Evolutionary conservation across 2,797 vertebrate genomes (phyloP).

Genomic region (Pipistrellus nathusii): DNA sequence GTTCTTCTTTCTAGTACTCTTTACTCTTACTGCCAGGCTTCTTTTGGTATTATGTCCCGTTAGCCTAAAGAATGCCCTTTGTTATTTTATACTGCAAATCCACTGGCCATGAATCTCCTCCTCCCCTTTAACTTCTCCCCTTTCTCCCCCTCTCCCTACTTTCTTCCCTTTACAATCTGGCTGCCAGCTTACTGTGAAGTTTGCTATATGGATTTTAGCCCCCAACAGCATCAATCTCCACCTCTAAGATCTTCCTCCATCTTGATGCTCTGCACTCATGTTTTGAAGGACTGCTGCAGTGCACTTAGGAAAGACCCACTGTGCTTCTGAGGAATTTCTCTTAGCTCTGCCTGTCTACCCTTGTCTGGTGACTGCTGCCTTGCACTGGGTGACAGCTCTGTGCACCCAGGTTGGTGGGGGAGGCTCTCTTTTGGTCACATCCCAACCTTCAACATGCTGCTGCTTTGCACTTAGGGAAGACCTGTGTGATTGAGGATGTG

Average conservation of each 20-base stretch:
- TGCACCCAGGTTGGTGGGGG: background rate
- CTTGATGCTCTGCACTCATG: background rate
- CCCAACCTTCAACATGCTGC: background rate
- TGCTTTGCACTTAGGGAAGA: background rate
- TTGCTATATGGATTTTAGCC: background rate
- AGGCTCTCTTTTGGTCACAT: background rate
- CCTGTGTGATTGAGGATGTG: background rate
- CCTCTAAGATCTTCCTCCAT: background rate
- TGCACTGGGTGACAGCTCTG: background rate
- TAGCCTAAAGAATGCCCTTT: conserved; percentile 24
- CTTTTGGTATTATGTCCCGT: background rate
- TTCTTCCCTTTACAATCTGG: background rate
- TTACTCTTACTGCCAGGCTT: background rate
- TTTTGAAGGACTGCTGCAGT: background rate
- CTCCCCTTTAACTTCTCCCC: background rate
- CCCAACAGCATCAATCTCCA: background rate
- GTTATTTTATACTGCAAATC: conserved; percentile 6
- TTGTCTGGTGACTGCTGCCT: background rate
- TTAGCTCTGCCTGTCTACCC: background rate
- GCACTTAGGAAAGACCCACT: background rate
- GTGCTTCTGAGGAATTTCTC: background rate
- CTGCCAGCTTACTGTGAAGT: background rate
- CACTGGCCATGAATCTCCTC: background rate
- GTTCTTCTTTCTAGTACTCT: background rate
- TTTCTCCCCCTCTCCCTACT: background rate